Evolutionary conservation across 2,797 vertebrate species (phyloP), one percentile per base, ranked within the genome.

Genomic region (Spinus olivaceus): DNA sequence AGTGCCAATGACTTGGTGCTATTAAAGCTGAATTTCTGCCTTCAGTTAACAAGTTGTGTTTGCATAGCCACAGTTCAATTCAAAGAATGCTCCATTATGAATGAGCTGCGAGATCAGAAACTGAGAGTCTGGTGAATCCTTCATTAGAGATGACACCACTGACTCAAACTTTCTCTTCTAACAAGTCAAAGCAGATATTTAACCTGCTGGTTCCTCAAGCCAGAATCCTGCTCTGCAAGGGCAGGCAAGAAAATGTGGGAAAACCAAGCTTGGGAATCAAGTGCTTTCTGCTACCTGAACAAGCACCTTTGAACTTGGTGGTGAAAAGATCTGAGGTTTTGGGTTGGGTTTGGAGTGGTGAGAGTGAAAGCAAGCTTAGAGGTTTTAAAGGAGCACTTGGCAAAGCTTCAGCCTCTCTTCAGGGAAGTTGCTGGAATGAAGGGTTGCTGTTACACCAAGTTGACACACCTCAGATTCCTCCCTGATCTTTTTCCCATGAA

Each of bases 81-180:
- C 22, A 15, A 46, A 89, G 60, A 49, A 78, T 64, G 57, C 37
- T 94, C 15, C 70, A 33, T 89, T 93, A 95, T 82, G 94, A 73
- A 95, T 86, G 84, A 96, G 81, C 57, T 65, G 66, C n/a, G 80
- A 90, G 88, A 93, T 90, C 17, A 83, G 51, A 74, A 95, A 41
- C 25, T 2, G 9, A 54, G 46, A 72, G 33, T 24, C 24, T 49
- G 28, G 35, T 81, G 46, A 27, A 57, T 37, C n/a, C 49, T 78
- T 78, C 66, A 25, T 91, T 88, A 50, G 33, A 35, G 46, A 53
- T n/a, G 41, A 51, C 21, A 14, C 22, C 35, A 2, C 2, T 56
- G 69, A n/a, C 47, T 91, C 53, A 69, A 33, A 57, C 33, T 64
- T 84, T 37, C 33, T 63, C 13, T 64, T 83, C 35, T 81, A 6